These are phyloP conservation scores for Eupithecia subumbrata DNA, from an alignment of 2,888 invertebrate species.

Conservation along the genomic window DNA sequence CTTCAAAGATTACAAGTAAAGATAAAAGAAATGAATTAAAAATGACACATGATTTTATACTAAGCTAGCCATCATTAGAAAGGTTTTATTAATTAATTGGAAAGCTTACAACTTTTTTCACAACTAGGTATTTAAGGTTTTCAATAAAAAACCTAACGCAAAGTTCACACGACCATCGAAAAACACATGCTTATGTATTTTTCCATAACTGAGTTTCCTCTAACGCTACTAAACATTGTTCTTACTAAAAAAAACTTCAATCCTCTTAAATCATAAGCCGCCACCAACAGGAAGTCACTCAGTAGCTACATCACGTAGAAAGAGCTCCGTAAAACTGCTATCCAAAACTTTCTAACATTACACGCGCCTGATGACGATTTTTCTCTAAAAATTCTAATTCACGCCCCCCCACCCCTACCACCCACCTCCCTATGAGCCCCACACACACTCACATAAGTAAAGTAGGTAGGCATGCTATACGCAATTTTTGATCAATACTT, in stretches of 20 bases:
- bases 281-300: neutral
- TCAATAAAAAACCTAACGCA: neutral
- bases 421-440: slow-evolving; percentile 34
- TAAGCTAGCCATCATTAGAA: neutral
- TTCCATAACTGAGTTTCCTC: neutral
- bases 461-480: slow-evolving; percentile 56
- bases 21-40: neutral
- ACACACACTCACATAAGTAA: slow-evolving; percentile 24
- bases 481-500: slow-evolving; percentile 85
- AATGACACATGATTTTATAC: neutral
- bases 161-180: neutral
- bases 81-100: neutral
- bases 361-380: slow-evolving; percentile 74
- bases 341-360: slow-evolving; percentile 31
- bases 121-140: neutral
- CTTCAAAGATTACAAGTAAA: too few species aligned
- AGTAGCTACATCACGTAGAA: neutral
- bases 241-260: neutral
- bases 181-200: neutral
- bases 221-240: neutral
- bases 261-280: neutral
- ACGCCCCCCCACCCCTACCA: slow-evolving; percentile 60
- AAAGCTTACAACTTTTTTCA: neutral
- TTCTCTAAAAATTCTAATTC: slow-evolving; percentile 77
- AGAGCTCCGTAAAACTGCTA: slow-evolving; percentile 6